These are phyloP conservation scores for Eledona agricola DNA, from an alignment of 2,888 invertebrate genomes.

Conservation along the genomic window DNA sequence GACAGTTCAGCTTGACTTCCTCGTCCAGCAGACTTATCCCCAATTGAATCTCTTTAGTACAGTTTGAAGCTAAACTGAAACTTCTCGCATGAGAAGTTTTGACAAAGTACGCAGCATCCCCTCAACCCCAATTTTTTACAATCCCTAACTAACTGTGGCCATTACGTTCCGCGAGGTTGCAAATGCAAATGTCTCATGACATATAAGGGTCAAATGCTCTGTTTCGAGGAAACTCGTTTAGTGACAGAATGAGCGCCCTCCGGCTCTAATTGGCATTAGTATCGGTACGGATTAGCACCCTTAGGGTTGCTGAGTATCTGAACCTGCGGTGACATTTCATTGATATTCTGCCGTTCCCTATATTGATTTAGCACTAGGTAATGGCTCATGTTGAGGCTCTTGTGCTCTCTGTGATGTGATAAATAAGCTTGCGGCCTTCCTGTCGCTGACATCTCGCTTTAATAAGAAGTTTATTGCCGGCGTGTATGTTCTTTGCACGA, in stretches of 20 bases:
- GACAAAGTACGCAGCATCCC: no score
- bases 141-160: slow-evolving; percentile 7
- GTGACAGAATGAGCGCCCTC: slow-evolving; percentile 27
- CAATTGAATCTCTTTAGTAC: no score
- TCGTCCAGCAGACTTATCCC: no score
- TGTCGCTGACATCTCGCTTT: slow-evolving; percentile 42
- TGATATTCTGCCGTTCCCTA: slow-evolving; percentile 26
- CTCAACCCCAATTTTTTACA: no score
- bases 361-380: slow-evolving; percentile 45
- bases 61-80: no score
- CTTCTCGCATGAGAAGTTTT: no score
- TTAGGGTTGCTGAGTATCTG: slow-evolving; percentile 39
- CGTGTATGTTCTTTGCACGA: slow-evolving; percentile 28
- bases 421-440: slow-evolving; percentile 41
- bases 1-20: no score
- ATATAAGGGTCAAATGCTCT: slow-evolving; percentile 23
- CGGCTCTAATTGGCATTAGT: slow-evolving; percentile 48
- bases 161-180: background rate
- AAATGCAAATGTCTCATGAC: slow-evolving; percentile 24
- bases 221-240: slow-evolving; percentile 25
- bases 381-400: slow-evolving; percentile 42
- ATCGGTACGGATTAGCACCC: slow-evolving; percentile 46
- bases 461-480: slow-evolving; percentile 42
- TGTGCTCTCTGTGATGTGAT: slow-evolving; percentile 40
- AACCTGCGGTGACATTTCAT: slow-evolving; percentile 34